phyloP scores from a whole-genome alignment of 2,113 vertebrate species.

The Spea bombifrons region DNA sequence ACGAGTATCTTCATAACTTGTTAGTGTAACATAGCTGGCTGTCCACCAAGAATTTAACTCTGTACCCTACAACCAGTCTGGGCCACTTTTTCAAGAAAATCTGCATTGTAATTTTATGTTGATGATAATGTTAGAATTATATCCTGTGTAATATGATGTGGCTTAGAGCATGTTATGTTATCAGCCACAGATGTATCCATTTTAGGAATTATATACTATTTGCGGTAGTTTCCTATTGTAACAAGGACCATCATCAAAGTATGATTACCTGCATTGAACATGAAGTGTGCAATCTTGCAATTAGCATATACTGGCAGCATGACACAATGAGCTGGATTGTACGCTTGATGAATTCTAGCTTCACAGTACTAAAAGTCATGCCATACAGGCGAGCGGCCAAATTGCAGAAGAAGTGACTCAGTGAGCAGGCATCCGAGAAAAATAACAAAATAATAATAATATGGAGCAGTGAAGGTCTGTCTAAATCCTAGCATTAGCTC shows the following conservation, averaged over 20 bases:
- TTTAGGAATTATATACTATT: too few species aligned
- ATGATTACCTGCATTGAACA: background rate
- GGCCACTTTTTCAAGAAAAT: too few species aligned
- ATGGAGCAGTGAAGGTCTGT: background rate
- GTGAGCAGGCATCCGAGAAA: conserved; percentile 5
- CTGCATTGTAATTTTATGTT: too few species aligned
- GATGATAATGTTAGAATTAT: too few species aligned
- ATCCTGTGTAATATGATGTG: too few species aligned
- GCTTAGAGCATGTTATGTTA: too few species aligned
- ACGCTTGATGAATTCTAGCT: conserved; percentile 31
- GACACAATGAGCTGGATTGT: conserved; percentile 19
- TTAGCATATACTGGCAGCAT: conserved; percentile 8
- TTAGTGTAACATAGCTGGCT: too few species aligned
- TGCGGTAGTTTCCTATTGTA: background rate
- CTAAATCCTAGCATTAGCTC: conserved; percentile 2
- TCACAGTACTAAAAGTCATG: conserved; percentile 10
- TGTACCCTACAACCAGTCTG: too few species aligned
- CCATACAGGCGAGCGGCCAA: conserved; percentile 10
- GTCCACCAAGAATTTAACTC: too few species aligned
- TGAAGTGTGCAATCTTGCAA: background rate
- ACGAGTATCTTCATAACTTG: too few species aligned
- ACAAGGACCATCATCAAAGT: background rate
- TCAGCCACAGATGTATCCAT: too few species aligned
- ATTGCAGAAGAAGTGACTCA: conserved; percentile 18
- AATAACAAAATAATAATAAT: conserved; percentile 15